Evolutionary conservation across 2,797 vertebrate species (phyloP).

Genomic region (Discoglossus pictus): DNA sequence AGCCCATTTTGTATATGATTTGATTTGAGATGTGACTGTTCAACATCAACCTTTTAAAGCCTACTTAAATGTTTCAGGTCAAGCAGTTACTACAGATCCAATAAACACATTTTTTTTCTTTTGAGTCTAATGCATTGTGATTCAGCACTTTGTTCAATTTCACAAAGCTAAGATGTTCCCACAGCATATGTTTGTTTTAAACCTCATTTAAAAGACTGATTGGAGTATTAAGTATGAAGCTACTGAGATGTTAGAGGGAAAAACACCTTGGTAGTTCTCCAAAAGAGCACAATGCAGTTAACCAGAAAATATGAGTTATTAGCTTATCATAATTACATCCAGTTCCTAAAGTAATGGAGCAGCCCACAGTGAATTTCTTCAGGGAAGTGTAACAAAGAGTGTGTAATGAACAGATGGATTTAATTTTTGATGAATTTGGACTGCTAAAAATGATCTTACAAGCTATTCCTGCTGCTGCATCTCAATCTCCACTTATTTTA

Average conservation of each 20-base stretch:
- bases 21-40: too few relatives aligned
- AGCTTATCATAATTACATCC: slow-evolving; percentile 65
- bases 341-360: slow-evolving; percentile 64
- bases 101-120: slow-evolving; percentile 20
- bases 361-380: slow-evolving; percentile 62
- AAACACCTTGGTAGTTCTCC: slow-evolving; percentile 52
- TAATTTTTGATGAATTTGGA: slow-evolving; percentile 71
- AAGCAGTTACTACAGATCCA: slow-evolving; percentile 9
- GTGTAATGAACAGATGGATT: slow-evolving; percentile 69
- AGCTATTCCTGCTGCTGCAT: slow-evolving; percentile 61
- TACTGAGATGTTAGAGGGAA: slow-evolving; percentile 43
- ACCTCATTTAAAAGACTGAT: slow-evolving; percentile 51
- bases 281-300: slow-evolving; percentile 63
- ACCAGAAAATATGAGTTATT: slow-evolving; percentile 65
- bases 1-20: too few relatives aligned
- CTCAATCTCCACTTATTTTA: slow-evolving; percentile 8
- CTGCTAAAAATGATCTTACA: slow-evolving; percentile 63
- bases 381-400: slow-evolving; percentile 69
- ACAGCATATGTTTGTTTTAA: slow-evolving; percentile 52
- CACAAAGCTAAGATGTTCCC: slow-evolving; percentile 18
- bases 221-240: slow-evolving; percentile 35
- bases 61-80: slow-evolving; percentile 14
- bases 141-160: slow-evolving; percentile 9
- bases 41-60: too few relatives aligned
- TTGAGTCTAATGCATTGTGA: too few relatives aligned